Conservation (phyloP, 1,140 invertebrate genomes). For the Eupeodes corollae region DNA sequence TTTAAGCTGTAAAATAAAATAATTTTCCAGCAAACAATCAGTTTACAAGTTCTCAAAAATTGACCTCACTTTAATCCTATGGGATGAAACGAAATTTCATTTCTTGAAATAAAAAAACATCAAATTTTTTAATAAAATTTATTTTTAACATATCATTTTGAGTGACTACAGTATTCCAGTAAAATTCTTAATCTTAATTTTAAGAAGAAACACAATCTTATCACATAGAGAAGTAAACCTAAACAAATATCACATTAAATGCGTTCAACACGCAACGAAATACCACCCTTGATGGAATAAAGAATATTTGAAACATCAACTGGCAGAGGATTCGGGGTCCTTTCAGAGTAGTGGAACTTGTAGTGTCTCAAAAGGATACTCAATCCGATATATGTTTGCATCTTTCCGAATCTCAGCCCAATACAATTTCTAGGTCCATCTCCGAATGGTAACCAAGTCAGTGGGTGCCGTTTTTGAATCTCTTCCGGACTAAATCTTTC, state of each 20-base stretch:
- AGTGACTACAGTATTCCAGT: too few relatives aligned
- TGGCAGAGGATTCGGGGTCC: conserved; percentile 30
- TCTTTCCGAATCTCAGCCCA: conserved; percentile 35
- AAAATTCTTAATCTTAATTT: too few relatives aligned
- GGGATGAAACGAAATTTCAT: too few relatives aligned
- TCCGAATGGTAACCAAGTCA: conserved; percentile 56
- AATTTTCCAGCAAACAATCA: too few relatives aligned
- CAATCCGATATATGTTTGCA: conserved; percentile 19
- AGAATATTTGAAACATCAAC: conserved; percentile 32
- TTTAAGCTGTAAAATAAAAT: too few relatives aligned
- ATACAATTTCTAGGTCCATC: conserved; percentile 54
- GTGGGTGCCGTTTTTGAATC: conserved; percentile 41
- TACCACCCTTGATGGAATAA: conserved; percentile 26
- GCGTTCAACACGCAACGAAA: conserved; percentile 24
- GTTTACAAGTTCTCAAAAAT: too few relatives aligned
- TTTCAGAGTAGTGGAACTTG: conserved; percentile 22
- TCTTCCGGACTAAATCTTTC: conserved; percentile 47
- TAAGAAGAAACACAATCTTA: too few relatives aligned
- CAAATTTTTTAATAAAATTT: too few relatives aligned
- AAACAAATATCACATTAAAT: conserved; percentile 2
- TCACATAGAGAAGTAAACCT: too few relatives aligned
- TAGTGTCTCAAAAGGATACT: conserved; percentile 20
- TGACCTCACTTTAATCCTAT: too few relatives aligned
- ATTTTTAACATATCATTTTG: too few relatives aligned
- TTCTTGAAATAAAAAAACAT: too few relatives aligned